These are phyloP conservation scores for Hydrozoanthus tunicans DNA, from an alignment of 64 coral and sea anemone genomes.

Conservation along the genomic window DNA sequence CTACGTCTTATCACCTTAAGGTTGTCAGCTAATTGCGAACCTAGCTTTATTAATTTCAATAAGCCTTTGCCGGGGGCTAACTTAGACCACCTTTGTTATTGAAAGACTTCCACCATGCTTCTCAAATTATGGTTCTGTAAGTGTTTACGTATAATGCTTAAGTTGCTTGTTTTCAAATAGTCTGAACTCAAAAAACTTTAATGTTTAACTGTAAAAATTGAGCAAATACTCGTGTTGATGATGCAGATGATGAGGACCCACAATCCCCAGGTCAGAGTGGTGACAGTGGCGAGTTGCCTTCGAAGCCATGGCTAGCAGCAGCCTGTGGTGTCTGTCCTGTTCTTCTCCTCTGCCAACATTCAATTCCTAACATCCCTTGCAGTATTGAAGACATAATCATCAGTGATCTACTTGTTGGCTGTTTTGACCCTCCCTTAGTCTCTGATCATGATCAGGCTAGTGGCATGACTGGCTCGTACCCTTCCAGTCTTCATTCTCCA, in stretches of 20 bases:
- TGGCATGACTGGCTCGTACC: neutral
- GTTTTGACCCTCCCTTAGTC: conserved; percentile 81
- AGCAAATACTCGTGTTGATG: neutral
- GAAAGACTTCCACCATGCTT: too few relatives aligned
- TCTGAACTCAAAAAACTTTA: too few relatives aligned
- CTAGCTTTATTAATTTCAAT: too few relatives aligned
- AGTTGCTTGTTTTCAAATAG: neutral
- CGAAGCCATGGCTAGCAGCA: conserved; percentile 80
- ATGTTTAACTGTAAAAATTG: too few relatives aligned
- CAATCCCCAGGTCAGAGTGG: conserved; percentile 41
- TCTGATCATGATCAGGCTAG: conserved; percentile 82
- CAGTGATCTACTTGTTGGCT: conserved; percentile 87
- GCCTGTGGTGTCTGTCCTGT: conserved; percentile 94
- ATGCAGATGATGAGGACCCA: conserved; percentile 47
- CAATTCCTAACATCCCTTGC: conserved; percentile 88
- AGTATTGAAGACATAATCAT: conserved; percentile 94
- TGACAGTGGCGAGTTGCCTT: conserved; percentile 67
- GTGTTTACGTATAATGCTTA: too few relatives aligned
- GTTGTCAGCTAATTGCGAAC: too few relatives aligned
- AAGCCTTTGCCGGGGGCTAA: too few relatives aligned
- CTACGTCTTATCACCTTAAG: too few relatives aligned
- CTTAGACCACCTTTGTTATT: too few relatives aligned
- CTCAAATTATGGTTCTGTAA: too few relatives aligned
- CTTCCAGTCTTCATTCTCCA: conserved; percentile 8
- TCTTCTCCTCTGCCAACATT: conserved; percentile 81